Conservation (phyloP, 2,888 invertebrate genomes). For the Argyra leucocephala region DNA sequence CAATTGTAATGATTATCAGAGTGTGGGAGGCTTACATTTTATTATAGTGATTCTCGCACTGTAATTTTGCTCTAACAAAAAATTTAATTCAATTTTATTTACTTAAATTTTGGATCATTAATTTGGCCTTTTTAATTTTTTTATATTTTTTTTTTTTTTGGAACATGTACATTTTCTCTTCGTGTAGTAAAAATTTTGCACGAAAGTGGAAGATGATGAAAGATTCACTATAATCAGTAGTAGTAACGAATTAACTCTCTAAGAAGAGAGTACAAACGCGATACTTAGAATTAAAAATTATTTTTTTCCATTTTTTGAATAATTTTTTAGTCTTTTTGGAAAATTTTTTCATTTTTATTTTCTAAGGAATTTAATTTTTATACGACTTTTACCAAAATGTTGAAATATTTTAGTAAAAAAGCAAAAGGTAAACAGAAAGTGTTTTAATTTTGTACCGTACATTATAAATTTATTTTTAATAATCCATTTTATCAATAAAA, state of each 20-base stretch:
- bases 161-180: too few relatives aligned
- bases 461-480: too few relatives aligned
- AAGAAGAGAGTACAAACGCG: neutral
- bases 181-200: neutral
- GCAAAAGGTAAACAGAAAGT: neutral
- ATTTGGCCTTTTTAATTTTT: too few relatives aligned
- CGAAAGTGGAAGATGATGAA: neutral
- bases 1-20: neutral
- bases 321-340: neutral
- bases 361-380: neutral
- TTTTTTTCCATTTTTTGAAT: neutral
- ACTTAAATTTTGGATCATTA: too few relatives aligned
- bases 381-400: slow-evolving; percentile 1
- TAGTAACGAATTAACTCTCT: neutral
- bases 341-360: neutral
- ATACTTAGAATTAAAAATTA: neutral
- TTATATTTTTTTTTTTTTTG: too few relatives aligned
- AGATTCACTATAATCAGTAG: neutral
- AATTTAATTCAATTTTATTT: neutral
- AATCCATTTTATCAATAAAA: neutral
- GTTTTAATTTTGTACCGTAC: too few relatives aligned
- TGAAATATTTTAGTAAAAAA: slow-evolving; percentile 5
- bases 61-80: neutral
- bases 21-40: neutral
- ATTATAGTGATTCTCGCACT: neutral